Conservation (phyloP, 2,888 invertebrate species). For the Capitulum mitella region DNA sequence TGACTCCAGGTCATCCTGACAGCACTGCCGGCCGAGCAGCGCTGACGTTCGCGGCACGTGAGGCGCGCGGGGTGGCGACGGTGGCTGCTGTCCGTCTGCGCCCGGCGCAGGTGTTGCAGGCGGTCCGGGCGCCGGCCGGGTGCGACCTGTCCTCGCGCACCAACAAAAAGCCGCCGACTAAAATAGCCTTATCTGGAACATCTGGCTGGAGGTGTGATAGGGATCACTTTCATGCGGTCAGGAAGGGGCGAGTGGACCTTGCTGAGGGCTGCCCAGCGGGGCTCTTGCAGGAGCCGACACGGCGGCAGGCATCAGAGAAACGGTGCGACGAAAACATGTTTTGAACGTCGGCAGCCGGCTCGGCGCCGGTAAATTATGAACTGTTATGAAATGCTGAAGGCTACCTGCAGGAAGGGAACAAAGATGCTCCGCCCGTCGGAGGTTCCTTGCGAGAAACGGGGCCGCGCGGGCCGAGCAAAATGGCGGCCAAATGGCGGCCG, state of each 20-base stretch:
- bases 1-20: too few relatives aligned
- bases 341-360: background rate
- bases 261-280: background rate
- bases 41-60: background rate
- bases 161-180: background rate
- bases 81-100: background rate
- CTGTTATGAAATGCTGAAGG: slow-evolving; percentile 16
- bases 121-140: background rate
- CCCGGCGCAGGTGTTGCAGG: background rate
- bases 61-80: background rate
- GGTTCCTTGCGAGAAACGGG: too few relatives aligned
- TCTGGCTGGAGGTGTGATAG: background rate
- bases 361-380: background rate
- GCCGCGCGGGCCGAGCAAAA: too few relatives aligned
- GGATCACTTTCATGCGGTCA: background rate
- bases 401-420: background rate
- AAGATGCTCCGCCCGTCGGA: background rate
- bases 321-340: slow-evolving; percentile 23
- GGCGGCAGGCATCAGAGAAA: background rate
- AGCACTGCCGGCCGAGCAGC: too few relatives aligned
- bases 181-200: slow-evolving; percentile 16
- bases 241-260: background rate
- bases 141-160: background rate
- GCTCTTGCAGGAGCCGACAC: background rate
- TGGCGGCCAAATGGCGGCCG: too few relatives aligned